Base-by-base conservation (phyloP, 2,113 vertebrate genomes). In the Gadus macrocephalus region DNA sequence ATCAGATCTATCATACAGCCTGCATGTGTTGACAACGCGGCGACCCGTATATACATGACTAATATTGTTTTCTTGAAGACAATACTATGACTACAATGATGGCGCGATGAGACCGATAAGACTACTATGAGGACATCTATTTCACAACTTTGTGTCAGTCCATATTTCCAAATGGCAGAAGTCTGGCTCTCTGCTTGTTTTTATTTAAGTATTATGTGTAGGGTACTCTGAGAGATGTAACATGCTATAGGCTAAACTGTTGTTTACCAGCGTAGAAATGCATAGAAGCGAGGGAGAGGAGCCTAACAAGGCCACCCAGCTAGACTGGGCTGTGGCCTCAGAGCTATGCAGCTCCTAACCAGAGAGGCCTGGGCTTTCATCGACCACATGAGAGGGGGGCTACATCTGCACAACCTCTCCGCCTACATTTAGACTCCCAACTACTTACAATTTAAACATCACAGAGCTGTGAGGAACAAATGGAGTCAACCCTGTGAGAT, bases 361-460 rank as follows among this genome's bases (percentile, higher is more conserved):
- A 89, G 90, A 87, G 86, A 87, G 80, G 88, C 86, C 83, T 83
- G 78, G 64, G 78, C 87, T 91, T 90, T 88, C 85, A 82, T 83
- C 66, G 87, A 85, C 85, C 84, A 87, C 82, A 87, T 83, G 67
- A 90, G 86, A 87, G 19, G 80, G 75, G 70, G 53, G 72, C 66
- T 69, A 87, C 91, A 92, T 89, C 90, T 92, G 91, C 89, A 86
- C 79, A 86, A 85, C 75, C 79, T 86, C 86, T 81, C 61, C 75
- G 72, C 78, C 70, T 73, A 76, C 73, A 53, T 87, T 85, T 89
- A 88, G 81, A 81, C 85, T 80, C 71, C 61, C 75, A 60, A 73
- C 38, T 73, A 80, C 76, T 67, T 68, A 61, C 80, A 42, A 71
- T 80, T 86, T 79, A 74, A 65, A 74, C 75, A 74, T 80, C 88